Evolutionary conservation across 2,888 invertebrate genomes (phyloP).

Genomic region (Eupithecia centaureata): DNA sequence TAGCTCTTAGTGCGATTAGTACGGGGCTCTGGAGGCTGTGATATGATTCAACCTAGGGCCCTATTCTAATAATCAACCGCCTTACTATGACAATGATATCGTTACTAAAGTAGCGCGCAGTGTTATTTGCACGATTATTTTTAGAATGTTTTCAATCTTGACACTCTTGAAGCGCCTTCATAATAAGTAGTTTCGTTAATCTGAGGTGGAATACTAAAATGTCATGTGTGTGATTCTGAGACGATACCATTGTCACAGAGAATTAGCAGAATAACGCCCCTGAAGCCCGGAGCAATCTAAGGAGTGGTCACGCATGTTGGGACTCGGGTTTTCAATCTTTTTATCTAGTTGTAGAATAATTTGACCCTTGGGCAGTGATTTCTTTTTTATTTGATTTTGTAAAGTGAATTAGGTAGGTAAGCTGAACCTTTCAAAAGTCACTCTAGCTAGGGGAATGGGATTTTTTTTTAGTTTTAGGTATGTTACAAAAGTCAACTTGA

Average conservation of each 20-base stretch:
- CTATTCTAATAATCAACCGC: neutral
- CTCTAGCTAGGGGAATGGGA: too few relatives aligned
- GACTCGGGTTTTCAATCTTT: neutral
- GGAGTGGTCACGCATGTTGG: constrained; percentile 5
- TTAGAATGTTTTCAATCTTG: neutral
- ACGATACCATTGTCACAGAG: neutral
- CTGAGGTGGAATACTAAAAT: neutral
- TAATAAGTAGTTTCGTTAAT: neutral
- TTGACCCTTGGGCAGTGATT: neutral
- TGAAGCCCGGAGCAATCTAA: neutral
- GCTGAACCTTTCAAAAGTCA: neutral
- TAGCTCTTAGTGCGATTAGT: constrained; percentile 6
- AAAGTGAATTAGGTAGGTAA: neutral
- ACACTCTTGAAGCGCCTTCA: neutral
- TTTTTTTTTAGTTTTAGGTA: neutral
- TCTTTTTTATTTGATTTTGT: neutral
- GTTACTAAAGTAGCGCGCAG: neutral
- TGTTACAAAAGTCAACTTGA: too few relatives aligned
- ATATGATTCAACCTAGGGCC: neutral
- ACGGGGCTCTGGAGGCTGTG: neutral
- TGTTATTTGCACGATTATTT: neutral
- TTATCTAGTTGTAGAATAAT: neutral
- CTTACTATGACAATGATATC: neutral
- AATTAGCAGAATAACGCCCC: neutral
- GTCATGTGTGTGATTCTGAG: neutral